A percentile compares a stretch with the other conserved stretches of the same genome.
phyloP scores from a whole-genome alignment of 1,140 invertebrate species.

The Glomeris maerens region DNA sequence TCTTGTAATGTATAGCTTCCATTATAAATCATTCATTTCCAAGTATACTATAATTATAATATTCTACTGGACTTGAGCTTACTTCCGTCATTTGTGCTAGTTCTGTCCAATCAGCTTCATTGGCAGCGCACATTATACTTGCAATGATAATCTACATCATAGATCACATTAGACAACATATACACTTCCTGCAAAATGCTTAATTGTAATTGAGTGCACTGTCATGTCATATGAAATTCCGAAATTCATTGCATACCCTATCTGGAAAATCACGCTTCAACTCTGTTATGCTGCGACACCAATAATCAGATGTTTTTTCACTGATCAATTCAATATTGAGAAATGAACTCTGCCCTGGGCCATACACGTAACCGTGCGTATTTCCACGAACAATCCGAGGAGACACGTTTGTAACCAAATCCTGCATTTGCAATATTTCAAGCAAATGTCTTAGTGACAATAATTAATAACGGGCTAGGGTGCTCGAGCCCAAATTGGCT shows the following conservation, averaged over 20 bases:
- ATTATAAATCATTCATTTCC: not conserved
- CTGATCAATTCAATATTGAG: slow-evolving; percentile 97
- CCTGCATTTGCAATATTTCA: slow-evolving; percentile 37
- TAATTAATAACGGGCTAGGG: not conserved
- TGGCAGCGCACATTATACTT: slow-evolving; percentile 90
- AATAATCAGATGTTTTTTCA: slow-evolving; percentile 87
- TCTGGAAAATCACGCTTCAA: slow-evolving; percentile 82
- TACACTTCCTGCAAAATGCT: not conserved
- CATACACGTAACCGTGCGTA: slow-evolving; percentile 78
- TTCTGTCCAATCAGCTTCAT: slow-evolving; percentile 73
- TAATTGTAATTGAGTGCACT: not conserved
- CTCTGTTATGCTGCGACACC: slow-evolving; percentile 76
- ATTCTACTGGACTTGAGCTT: slow-evolving; percentile 1
- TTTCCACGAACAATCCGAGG: slow-evolving; percentile 87
- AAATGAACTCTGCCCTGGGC: slow-evolving; percentile 87
- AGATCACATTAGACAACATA: not conserved
- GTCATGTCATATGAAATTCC: no score
- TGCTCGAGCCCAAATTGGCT: not conserved
- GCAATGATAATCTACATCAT: slow-evolving; percentile 85
- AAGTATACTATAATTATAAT: not conserved
- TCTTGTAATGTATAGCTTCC: slow-evolving; percentile 20
- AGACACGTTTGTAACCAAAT: slow-evolving; percentile 90
- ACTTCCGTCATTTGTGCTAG: slow-evolving; percentile 61
- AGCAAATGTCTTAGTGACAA: not conserved
- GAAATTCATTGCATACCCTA: slow-evolving; percentile 41